A percentile compares a stretch with the other conserved stretches of the same genome.
Conservation (phyloP, 2,888 invertebrate species). For the Therioaphis trifolii region DNA sequence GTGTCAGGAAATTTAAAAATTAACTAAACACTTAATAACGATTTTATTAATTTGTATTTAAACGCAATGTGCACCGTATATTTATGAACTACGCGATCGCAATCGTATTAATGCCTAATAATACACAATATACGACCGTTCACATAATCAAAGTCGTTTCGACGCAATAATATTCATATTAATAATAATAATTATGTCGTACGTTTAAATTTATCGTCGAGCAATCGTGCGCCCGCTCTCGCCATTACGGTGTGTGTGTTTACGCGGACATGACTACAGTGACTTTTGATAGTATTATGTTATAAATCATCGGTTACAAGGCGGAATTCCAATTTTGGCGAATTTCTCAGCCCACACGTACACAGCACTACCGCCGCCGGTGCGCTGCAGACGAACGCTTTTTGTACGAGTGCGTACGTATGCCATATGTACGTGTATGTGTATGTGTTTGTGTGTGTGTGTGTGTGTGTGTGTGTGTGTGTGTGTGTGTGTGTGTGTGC, state of each 20-base stretch:
- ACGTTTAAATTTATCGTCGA: neutral
- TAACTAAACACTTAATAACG: too few relatives aligned
- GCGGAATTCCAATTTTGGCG: conserved; percentile 58
- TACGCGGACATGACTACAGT: neutral
- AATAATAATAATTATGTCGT: neutral
- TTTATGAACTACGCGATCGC: too few relatives aligned
- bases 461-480: conserved; percentile 32
- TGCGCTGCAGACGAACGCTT: neutral
- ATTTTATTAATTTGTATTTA: too few relatives aligned
- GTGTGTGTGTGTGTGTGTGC: neutral
- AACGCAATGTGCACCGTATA: too few relatives aligned
- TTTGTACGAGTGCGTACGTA: too few relatives aligned
- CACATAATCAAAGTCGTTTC: neutral
- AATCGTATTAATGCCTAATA: too few relatives aligned
- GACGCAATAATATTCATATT: too few relatives aligned
- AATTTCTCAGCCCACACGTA: conserved; percentile 30
- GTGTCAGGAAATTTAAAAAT: too few relatives aligned
- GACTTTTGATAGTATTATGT: neutral
- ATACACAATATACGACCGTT: too few relatives aligned
- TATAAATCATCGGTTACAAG: conserved; percentile 39
- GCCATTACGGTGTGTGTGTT: neutral
- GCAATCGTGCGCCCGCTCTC: neutral
- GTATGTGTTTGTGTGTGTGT: neutral
- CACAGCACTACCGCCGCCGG: neutral
- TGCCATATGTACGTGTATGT: too few relatives aligned